Conservation (phyloP, 1,140 invertebrate species). For the Drosophila murphyi region DNA sequence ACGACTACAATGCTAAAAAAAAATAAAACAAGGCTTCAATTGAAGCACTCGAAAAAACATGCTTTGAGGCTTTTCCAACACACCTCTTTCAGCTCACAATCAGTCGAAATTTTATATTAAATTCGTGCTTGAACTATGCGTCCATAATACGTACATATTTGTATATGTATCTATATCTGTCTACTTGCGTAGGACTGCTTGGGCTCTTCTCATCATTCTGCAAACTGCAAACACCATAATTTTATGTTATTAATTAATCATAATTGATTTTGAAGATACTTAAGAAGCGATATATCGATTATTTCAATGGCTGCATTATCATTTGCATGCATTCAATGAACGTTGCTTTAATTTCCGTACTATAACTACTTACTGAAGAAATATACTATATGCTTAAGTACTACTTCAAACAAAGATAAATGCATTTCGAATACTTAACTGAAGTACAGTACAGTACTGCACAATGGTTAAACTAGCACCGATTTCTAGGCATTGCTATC, state of each 20-base stretch:
- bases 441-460: slow-evolving; percentile 28
- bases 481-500: slow-evolving; percentile 26
- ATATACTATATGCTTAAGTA: slow-evolving; percentile 13
- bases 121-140: slow-evolving; percentile 37
- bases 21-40: slow-evolving; percentile 12
- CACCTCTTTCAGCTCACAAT: slow-evolving; percentile 39
- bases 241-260: slow-evolving; percentile 13
- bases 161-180: slow-evolving; percentile 16
- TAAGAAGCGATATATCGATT: slow-evolving; percentile 49
- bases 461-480: slow-evolving; percentile 29
- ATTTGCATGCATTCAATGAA: slow-evolving; percentile 71
- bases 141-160: slow-evolving; percentile 7
- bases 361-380: slow-evolving; percentile 14
- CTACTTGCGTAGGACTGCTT: slow-evolving; percentile 48
- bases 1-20: slow-evolving; percentile 35
- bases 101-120: slow-evolving; percentile 32
- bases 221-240: slow-evolving; percentile 23
- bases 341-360: slow-evolving; percentile 36
- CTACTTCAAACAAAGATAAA: slow-evolving; percentile 8
- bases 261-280: slow-evolving; percentile 45
- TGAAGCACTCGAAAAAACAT: slow-evolving; percentile 22
- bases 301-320: slow-evolving; percentile 66
- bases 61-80: slow-evolving; percentile 38
- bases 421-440: slow-evolving; percentile 16
- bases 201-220: slow-evolving; percentile 44